Conservation (phyloP, 2,888 invertebrate genomes). For the Stenichneumon culpator region DNA sequence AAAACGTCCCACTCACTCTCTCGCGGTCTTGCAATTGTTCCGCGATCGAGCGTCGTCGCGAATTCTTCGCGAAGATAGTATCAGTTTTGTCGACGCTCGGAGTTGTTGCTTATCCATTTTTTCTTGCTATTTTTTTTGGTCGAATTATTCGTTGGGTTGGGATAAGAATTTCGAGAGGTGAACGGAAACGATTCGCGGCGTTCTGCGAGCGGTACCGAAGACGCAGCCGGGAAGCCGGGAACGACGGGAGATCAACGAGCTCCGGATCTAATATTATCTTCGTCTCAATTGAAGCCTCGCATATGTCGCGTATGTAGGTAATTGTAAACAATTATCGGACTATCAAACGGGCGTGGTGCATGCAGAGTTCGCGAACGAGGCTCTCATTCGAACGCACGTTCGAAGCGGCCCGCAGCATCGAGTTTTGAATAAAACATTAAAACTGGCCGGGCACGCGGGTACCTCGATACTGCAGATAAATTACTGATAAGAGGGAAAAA, state of each 20-base stretch:
- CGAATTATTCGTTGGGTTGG: slow-evolving; percentile 58
- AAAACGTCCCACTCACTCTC: slow-evolving; percentile 20
- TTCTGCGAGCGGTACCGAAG: not conserved
- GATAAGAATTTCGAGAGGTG: slow-evolving; percentile 26
- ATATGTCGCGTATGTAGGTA: slow-evolving; percentile 56
- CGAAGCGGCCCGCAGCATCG: not conserved
- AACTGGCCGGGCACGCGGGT: slow-evolving; percentile 5
- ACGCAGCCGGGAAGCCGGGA: not conserved
- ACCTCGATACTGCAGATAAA: not conserved
- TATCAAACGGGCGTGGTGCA: slow-evolving; percentile 43
- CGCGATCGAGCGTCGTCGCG: slow-evolving; percentile 47
- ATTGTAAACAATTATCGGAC: slow-evolving; percentile 66
- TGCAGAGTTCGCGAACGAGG: too few species aligned
- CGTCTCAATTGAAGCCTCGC: slow-evolving; percentile 52
- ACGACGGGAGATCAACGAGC: slow-evolving; percentile 46
- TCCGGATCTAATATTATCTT: slow-evolving; percentile 61
- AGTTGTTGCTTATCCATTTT: slow-evolving; percentile 40
- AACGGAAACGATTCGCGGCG: slow-evolving; percentile 18
- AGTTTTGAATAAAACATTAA: slow-evolving; percentile 35
- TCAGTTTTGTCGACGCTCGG: slow-evolving; percentile 28
- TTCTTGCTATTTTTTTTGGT: slow-evolving; percentile 24
- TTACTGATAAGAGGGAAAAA: slow-evolving; percentile 38
- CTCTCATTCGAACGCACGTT: too few species aligned
- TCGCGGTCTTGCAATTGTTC: slow-evolving; percentile 48
- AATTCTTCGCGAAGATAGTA: slow-evolving; percentile 38